Base-by-base conservation (phyloP, 1,140 invertebrate species). In the Eriocheir sinensis region DNA sequence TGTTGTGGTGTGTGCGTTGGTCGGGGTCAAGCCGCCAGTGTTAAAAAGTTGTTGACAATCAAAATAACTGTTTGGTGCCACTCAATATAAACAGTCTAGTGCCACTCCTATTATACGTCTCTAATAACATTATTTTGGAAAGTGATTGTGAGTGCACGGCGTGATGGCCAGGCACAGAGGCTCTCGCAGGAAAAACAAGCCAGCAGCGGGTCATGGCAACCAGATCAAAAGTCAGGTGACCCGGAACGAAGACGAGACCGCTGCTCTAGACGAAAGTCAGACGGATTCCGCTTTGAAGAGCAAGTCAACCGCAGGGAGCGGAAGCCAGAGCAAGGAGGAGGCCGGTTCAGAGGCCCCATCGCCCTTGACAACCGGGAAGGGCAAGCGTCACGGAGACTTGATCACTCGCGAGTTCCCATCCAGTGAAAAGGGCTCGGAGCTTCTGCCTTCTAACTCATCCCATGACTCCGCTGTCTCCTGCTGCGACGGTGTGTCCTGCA, bases 301-400 rank as follows among this genome's bases (percentile, higher is more conserved):
- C 91, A 86, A 48, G 21, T 41, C 15, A 53, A 48, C 81, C 91
- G 44, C 91, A 53, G 40, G 79, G 91, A 86, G 81, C 91, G 91
- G 91, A 93, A 93, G 91, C 85, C n/a, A 40, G 81, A 83, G 91
- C 40, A 86, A 85, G 91, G 72, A 92, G 91, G 80, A 86, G 91
- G 91, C 91, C 80, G 91, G 91, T 93, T 93, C 91, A 93, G 91
- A 86, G 41, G 80, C 91, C 91, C 32, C 81, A 36, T 40, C 36
- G 79, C 81, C 91, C 81, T 93, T 83, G 91, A 30, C 30, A 34
- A 53, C 41, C 30, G 91, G 81, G 40, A 93, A 93, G 91, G 91
- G 41, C 91, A 86, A 53, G 38, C 40, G 91, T 93, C n/a, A 93
- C 41, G 81, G 81, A 85, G 91, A 48, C 53, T 93, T 81, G 36